A percentile compares a stretch with the other conserved stretches of the same genome.
These are phyloP conservation scores for Helogale parvula DNA, from an alignment of 2,113 vertebrate genomes.

Conservation along the genomic window DNA sequence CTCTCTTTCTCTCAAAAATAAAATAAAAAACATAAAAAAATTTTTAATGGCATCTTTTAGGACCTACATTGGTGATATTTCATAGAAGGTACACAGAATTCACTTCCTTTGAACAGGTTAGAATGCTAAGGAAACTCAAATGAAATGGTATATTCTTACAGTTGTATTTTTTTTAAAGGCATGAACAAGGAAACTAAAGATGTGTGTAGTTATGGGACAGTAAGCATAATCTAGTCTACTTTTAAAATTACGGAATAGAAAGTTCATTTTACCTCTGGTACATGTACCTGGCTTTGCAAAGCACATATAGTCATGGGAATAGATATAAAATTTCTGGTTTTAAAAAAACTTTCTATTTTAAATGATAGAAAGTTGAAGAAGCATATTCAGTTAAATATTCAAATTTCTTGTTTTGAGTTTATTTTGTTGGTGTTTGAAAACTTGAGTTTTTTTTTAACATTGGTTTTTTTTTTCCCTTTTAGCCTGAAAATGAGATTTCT, in stretches of 20 bases:
- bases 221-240: background rate
- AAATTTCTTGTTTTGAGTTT: slow-evolving; percentile 55
- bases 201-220: background rate
- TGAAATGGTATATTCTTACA: background rate
- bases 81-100: background rate
- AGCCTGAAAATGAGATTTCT: slow-evolving; percentile 95
- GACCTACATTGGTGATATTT: background rate
- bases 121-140: background rate
- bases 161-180: background rate
- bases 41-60: background rate
- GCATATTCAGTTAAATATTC: slow-evolving; percentile 56
- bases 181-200: background rate
- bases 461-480: slow-evolving; percentile 63
- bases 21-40: too few relatives aligned
- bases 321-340: background rate
- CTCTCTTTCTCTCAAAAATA: too few relatives aligned
- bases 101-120: background rate
- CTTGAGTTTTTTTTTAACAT: slow-evolving; percentile 61
- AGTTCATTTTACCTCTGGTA: background rate
- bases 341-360: background rate
- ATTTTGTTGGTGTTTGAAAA: slow-evolving; percentile 64
- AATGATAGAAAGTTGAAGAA: background rate
- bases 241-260: background rate
- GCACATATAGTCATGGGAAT: background rate
- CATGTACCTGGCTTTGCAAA: background rate